These are phyloP conservation scores for Kryptolebias ocellatus DNA, from an alignment of 2,797 vertebrate species.

Conservation along the genomic window DNA sequence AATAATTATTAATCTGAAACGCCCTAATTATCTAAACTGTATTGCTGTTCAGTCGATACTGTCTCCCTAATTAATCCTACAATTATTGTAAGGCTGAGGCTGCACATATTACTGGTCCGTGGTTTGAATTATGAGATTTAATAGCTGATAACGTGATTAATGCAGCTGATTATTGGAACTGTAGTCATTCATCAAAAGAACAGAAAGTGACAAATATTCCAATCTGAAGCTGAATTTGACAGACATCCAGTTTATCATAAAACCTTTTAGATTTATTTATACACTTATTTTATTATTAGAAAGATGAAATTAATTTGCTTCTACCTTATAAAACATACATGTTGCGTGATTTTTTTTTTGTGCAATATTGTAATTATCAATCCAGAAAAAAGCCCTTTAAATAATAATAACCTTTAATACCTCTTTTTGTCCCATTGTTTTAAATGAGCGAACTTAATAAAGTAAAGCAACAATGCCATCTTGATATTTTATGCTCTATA, in stretches of 20 bases:
- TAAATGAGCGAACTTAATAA: too few species aligned
- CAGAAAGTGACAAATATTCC: slow-evolving; percentile 14
- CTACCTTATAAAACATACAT: too few species aligned
- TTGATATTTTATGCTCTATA: too few species aligned
- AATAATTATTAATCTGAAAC: slow-evolving; percentile 62
- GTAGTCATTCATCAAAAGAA: slow-evolving; percentile 16
- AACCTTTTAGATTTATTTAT: not conserved
- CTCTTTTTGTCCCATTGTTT: too few species aligned
- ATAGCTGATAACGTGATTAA: slow-evolving; percentile 38
- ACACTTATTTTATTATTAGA: not conserved
- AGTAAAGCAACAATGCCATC: too few species aligned
- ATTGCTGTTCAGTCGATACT: slow-evolving; percentile 49
- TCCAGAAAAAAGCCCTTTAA: too few species aligned
- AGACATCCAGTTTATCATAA: not conserved
- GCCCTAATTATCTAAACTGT: slow-evolving; percentile 59
- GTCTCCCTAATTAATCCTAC: slow-evolving; percentile 58
- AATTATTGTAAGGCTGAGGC: slow-evolving; percentile 46
- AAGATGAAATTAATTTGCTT: too few species aligned
- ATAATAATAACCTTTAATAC: too few species aligned
- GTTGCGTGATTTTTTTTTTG: too few species aligned
- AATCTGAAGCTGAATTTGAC: slow-evolving; percentile 23
- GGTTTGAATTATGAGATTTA: slow-evolving; percentile 41
- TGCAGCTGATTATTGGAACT: slow-evolving; percentile 29
- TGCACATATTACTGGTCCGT: slow-evolving; percentile 25
- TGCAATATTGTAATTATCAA: too few species aligned